Evolutionary conservation across 2,797 vertebrate species (phyloP).

Genomic region (Chloroceryle amazona): DNA sequence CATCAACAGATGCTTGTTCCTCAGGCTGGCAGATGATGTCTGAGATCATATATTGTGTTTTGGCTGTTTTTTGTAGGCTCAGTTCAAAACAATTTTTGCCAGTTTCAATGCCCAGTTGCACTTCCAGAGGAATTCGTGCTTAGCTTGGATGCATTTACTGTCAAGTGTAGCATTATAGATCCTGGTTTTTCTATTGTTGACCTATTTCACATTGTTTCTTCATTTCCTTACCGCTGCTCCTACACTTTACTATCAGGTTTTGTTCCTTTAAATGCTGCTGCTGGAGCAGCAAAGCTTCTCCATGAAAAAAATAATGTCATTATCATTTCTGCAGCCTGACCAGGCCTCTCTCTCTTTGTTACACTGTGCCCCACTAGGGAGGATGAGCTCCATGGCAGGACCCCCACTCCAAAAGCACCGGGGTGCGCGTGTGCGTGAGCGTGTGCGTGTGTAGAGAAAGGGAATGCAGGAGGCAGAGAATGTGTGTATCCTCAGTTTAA

Average conservation of each 20-base stretch:
- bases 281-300: background rate
- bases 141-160: background rate
- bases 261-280: background rate
- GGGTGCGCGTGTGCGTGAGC: background rate
- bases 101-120: background rate
- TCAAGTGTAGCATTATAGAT: background rate
- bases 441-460: background rate
- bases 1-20: constrained; percentile 12
- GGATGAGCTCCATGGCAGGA: background rate
- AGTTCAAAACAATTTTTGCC: background rate
- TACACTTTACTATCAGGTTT: background rate
- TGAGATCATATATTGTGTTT: background rate
- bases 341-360: constrained; percentile 2
- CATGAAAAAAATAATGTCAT: background rate
- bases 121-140: background rate
- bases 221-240: background rate
- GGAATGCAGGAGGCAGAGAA: background rate
- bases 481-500: constrained; percentile 61
- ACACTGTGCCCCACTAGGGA: background rate
- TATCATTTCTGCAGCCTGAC: background rate
- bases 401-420: rapidly evolving
- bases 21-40: background rate
- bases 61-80: background rate
- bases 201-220: background rate
- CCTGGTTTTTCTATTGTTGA: background rate